Percentiles rank a stretch among this genome's conserved stretches.
phyloP scores from a whole-genome alignment of 2,888 invertebrate genomes.

The Gymnosoma rotundatum region DNA sequence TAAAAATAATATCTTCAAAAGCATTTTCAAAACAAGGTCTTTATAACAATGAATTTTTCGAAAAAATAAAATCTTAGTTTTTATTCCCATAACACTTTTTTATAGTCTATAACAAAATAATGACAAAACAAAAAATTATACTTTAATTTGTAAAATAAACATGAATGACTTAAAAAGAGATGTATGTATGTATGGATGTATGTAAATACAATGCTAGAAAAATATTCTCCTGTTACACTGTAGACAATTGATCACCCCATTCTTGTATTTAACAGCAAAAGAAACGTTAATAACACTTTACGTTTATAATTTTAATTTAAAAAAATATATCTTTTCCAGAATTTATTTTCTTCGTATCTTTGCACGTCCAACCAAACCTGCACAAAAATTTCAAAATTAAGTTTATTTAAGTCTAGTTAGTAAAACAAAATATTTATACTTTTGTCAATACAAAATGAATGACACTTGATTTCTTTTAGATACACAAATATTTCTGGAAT shows the following conservation, averaged over 20 bases:
- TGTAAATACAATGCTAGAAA: neutral
- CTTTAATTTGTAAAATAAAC: conserved; percentile 63
- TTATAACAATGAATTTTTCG: neutral
- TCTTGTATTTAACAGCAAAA: conserved; percentile 21
- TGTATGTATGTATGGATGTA: neutral
- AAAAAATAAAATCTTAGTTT: neutral
- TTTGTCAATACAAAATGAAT: conserved; percentile 62
- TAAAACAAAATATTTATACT: conserved; percentile 63
- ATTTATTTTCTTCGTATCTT: neutral
- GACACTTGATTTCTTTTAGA: conserved; percentile 61
- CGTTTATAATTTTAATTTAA: conserved; percentile 4
- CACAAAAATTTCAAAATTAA: neutral
- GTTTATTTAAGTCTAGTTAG: conserved; percentile 34
- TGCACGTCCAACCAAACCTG: neutral
- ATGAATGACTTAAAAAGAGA: neutral
- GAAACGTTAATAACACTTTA: neutral
- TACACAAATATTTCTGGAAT: conserved; percentile 41
- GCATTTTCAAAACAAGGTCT: neutral
- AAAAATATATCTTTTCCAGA: neutral
- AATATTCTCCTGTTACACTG: conserved; percentile 16
- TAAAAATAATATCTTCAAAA: conserved; percentile 30
- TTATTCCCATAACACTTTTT: conserved; percentile 8
- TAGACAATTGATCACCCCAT: conserved; percentile 56
- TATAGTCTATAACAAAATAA: conserved; percentile 9
- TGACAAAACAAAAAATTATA: conserved; percentile 37